These are phyloP conservation scores for Apocrypta bakeri DNA, from an alignment of 1,140 invertebrate species.

Conservation along the genomic window DNA sequence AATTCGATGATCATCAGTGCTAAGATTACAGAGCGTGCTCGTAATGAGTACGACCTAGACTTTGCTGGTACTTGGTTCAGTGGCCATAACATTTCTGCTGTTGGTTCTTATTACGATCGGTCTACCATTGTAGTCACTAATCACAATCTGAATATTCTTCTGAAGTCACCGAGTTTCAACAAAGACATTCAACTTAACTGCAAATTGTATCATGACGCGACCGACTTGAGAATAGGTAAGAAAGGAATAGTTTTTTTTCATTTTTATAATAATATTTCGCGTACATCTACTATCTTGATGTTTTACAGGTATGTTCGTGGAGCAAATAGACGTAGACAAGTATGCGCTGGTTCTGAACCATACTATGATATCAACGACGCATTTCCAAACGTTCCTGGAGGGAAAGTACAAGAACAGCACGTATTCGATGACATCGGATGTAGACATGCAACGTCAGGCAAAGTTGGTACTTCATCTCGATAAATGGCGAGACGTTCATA, in stretches of 20 bases:
- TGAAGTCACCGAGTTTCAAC: conserved; percentile 81
- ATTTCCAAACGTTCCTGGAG: conserved; percentile 78
- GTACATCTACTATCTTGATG: background rate
- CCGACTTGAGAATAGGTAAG: conserved; percentile 75
- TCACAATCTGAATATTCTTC: conserved; percentile 80
- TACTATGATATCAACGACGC: conserved; percentile 73
- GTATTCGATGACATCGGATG: conserved; percentile 77
- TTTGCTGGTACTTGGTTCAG: conserved; percentile 85
- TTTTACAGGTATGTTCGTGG: conserved; percentile 67
- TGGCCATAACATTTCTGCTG: conserved; percentile 80
- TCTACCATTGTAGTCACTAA: conserved; percentile 77
- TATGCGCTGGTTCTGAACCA: conserved; percentile 79
- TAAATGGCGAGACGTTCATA: conserved; percentile 83
- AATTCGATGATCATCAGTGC: conserved; percentile 76
- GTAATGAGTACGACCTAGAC: conserved; percentile 79
- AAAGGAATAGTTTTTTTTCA: background rate
- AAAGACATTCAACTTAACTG: conserved; percentile 79
- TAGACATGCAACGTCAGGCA: conserved; percentile 73
- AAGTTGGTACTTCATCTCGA: conserved; percentile 82
- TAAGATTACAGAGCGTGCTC: conserved; percentile 76
- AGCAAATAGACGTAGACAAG: conserved; percentile 77
- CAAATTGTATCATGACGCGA: conserved; percentile 77
- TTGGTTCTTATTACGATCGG: conserved; percentile 82
- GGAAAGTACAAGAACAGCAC: conserved; percentile 79
- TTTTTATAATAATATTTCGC: background rate